Percentiles rank a stretch among this genome's conserved stretches.
Conservation (phyloP, 2,797 vertebrate species). For the Simalia tracyae region DNA sequence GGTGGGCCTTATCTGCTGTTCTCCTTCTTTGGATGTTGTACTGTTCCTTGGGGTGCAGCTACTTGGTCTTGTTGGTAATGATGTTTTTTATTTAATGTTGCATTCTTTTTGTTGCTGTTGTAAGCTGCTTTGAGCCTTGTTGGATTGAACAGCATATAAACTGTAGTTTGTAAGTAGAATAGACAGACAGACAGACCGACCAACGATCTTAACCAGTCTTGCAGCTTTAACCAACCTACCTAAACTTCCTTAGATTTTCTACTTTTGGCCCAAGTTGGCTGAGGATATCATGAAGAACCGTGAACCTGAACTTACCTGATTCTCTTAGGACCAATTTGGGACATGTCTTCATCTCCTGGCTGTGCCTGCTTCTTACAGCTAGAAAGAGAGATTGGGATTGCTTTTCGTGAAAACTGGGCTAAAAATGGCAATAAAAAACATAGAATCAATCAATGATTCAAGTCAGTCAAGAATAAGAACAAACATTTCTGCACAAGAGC, state of each 20-base stretch:
- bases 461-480: neutral
- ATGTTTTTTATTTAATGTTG: neutral
- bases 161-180: neutral
- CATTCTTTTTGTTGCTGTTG: neutral
- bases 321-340: slow-evolving; percentile 74
- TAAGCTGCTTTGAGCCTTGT: neutral
- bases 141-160: neutral
- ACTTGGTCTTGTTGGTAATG: neutral
- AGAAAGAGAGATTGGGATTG: neutral
- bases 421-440: neutral
- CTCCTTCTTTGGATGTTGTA: neutral
- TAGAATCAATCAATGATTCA: neutral
- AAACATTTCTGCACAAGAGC: neutral
- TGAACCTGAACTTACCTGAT: slow-evolving; percentile 62
- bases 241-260: neutral
- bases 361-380: slow-evolving; percentile 13
- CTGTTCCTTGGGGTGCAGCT: neutral
- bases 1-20: neutral
- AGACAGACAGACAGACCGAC: neutral
- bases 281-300: neutral
- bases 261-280: neutral
- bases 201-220: neutral
- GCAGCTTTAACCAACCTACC: neutral
- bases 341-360: slow-evolving; percentile 55
- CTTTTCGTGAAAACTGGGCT: neutral